Conservation (phyloP, 2,797 vertebrate species). For the Eremophila alpestris region DNA sequence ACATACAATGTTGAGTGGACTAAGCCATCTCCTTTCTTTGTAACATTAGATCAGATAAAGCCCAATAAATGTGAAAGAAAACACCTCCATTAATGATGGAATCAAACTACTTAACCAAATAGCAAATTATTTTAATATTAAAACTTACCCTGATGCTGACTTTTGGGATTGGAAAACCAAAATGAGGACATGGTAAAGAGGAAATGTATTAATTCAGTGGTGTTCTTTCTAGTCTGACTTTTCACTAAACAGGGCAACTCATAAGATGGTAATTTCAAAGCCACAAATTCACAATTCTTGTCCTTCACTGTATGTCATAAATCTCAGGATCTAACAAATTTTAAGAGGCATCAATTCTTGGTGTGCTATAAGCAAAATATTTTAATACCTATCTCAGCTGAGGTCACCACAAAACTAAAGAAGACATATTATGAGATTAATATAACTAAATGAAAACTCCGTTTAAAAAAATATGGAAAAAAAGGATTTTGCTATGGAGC, state of each 20-base stretch:
- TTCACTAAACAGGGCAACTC: background rate
- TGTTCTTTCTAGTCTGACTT: background rate
- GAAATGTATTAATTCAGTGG: background rate
- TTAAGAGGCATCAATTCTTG: background rate
- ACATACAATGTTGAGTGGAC: background rate
- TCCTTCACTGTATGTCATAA: background rate
- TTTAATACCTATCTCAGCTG: background rate
- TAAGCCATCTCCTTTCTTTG: background rate
- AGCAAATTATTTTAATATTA: background rate
- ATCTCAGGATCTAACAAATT: background rate
- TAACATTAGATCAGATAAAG: background rate
- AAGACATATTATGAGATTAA: background rate
- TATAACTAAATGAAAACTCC: background rate
- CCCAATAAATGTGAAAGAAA: background rate
- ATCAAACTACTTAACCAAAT: background rate
- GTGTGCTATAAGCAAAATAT: background rate
- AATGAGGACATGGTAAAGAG: background rate
- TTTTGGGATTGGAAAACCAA: background rate
- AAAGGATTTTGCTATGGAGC: background rate
- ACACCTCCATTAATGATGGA: background rate
- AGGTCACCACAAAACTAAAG: background rate
- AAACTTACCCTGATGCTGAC: background rate
- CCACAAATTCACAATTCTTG: background rate
- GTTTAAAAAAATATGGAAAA: background rate
- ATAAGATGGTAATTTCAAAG: background rate